phyloP scores from a whole-genome alignment of 2,113 vertebrate genomes.

The Oncorhynchus keta region DNA sequence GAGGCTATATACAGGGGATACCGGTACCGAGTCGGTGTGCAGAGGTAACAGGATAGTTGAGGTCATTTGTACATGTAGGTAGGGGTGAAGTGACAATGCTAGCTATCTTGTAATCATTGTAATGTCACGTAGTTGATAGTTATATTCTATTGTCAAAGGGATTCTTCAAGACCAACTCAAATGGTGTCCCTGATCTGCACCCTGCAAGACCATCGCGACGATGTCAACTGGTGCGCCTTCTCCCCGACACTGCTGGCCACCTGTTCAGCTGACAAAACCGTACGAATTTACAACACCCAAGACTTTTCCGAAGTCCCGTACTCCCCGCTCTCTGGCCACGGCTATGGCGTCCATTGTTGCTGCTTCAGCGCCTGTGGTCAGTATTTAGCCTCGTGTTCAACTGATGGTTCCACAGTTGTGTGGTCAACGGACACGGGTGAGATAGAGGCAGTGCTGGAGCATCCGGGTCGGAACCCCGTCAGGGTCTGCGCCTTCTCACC shows the following conservation, averaged over 20 bases:
- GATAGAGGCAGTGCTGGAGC: conserved; percentile 78
- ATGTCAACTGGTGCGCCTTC: conserved; percentile 90
- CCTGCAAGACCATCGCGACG: conserved; percentile 83
- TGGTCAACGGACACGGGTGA: conserved; percentile 79
- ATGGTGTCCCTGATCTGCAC: conserved; percentile 88
- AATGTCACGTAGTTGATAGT: neutral
- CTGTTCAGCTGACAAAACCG: conserved; percentile 90
- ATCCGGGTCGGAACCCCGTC: conserved; percentile 84
- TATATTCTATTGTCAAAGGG: conserved; percentile 12
- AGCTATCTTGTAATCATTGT: too few species aligned
- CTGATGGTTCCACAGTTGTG: conserved; percentile 82
- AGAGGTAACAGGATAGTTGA: too few species aligned
- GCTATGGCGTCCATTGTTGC: conserved; percentile 92
- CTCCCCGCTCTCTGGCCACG: conserved; percentile 85
- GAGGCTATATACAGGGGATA: too few species aligned
- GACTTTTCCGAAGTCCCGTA: conserved; percentile 82
- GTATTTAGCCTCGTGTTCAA: conserved; percentile 88
- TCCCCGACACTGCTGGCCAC: conserved; percentile 83
- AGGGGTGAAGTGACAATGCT: too few species aligned
- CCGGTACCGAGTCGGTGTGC: too few species aligned
- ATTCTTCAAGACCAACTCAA: neutral
- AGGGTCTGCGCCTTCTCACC: conserved; percentile 86
- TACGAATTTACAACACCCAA: conserved; percentile 79
- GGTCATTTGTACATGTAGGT: too few species aligned
- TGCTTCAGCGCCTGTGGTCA: conserved; percentile 87